phyloP scores from a whole-genome alignment of 2,797 vertebrate genomes.

The Pelodytes ibericus region DNA sequence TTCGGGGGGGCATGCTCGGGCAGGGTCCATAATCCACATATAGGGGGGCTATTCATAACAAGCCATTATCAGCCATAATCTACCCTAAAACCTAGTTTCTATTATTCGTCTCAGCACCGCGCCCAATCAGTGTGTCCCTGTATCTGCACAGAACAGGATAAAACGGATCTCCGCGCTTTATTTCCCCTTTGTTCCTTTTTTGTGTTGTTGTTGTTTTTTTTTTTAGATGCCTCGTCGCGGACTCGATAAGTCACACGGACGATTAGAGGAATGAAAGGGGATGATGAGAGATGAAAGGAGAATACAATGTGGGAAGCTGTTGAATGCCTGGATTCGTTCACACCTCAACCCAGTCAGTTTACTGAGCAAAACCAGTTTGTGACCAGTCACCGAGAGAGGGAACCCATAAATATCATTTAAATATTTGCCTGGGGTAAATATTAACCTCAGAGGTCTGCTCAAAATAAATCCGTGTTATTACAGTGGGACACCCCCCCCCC shows the following conservation, averaged over 20 bases:
- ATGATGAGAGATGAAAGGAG: constrained; percentile 39
- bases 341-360: constrained; percentile 42
- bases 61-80: too few relatives aligned
- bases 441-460: constrained; percentile 48
- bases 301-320: constrained; percentile 24
- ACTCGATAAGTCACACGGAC: constrained; percentile 36
- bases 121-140: too few relatives aligned
- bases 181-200: constrained; percentile 20
- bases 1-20: too few relatives aligned
- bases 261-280: constrained; percentile 38
- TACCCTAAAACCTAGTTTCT: too few relatives aligned
- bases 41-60: too few relatives aligned
- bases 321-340: constrained; percentile 25
- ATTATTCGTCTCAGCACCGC: too few relatives aligned
- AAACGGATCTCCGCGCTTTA: too few relatives aligned
- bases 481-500: constrained; percentile 21
- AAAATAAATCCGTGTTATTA: constrained; percentile 47
- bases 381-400: constrained; percentile 46
- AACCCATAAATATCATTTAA: constrained; percentile 53
- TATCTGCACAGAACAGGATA: too few relatives aligned
- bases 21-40: too few relatives aligned
- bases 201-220: too few relatives aligned
- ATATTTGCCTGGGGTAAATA: constrained; percentile 55
- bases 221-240: too few relatives aligned
- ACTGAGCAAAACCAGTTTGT: constrained; percentile 54